These are phyloP conservation scores for Microctonus aethiopoides DNA, from an alignment of 2,888 invertebrate species.

Conservation along the genomic window DNA sequence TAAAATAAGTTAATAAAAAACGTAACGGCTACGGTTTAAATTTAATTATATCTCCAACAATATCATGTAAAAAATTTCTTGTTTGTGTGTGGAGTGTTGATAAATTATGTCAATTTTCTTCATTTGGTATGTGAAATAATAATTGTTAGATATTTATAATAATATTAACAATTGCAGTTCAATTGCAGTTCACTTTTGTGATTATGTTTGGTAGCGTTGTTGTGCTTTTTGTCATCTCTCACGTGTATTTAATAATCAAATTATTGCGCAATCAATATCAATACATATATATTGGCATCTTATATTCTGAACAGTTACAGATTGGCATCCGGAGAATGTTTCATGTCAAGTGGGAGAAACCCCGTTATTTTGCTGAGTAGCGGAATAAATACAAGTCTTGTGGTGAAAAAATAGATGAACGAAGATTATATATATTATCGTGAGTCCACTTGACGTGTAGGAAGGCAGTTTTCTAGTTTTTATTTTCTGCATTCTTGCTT, in stretches of 20 bases:
- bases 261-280: conserved; percentile 8
- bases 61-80: too few species aligned
- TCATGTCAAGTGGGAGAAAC: neutral
- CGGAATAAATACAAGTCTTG: neutral
- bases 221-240: neutral
- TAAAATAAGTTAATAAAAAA: too few species aligned
- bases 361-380: neutral
- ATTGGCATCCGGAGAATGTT: conserved; percentile 14
- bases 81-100: too few species aligned
- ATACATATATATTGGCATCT: neutral
- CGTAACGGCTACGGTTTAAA: too few species aligned
- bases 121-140: too few species aligned
- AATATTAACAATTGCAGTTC: too few species aligned
- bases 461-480: neutral
- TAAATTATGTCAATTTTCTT: too few species aligned
- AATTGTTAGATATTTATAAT: too few species aligned
- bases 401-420: neutral
- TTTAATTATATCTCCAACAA: too few species aligned
- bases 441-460: neutral
- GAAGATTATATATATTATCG: neutral
- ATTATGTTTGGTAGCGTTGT: neutral
- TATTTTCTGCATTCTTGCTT: neutral
- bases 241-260: conserved; percentile 18
- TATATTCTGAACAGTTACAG: conserved; percentile 12
- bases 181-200: too few species aligned